Evolutionary conservation across 2,113 vertebrate species (phyloP).

Genomic region (Dasyprocta punctata): DNA sequence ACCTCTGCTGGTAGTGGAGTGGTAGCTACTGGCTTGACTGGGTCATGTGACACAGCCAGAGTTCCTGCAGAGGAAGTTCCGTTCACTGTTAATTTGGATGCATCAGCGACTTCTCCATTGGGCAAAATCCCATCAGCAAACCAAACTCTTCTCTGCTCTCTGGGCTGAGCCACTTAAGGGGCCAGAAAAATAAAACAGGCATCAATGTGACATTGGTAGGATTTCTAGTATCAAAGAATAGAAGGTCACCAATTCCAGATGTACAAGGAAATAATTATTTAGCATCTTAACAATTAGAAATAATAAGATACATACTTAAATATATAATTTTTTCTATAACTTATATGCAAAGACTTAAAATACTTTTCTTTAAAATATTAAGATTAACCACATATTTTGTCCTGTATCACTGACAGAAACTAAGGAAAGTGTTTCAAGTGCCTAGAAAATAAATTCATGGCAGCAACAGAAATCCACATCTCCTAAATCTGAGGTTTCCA

Average conservation of each 20-base stretch:
- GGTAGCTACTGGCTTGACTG: slow-evolving; percentile 89
- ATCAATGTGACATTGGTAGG: slow-evolving; percentile 66
- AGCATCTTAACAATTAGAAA: slow-evolving; percentile 51
- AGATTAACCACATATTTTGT: slow-evolving; percentile 7
- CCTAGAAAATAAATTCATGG: slow-evolving; percentile 56
- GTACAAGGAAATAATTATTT: slow-evolving; percentile 56
- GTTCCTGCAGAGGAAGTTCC: slow-evolving; percentile 89
- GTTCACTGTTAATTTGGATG: slow-evolving; percentile 90
- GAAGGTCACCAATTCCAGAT: slow-evolving; percentile 70
- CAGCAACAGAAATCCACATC: background rate
- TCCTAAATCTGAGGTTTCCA: slow-evolving; percentile 59
- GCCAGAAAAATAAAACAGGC: slow-evolving; percentile 74
- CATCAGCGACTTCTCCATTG: slow-evolving; percentile 95
- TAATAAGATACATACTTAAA: slow-evolving; percentile 57
- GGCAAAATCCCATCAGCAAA: slow-evolving; percentile 97
- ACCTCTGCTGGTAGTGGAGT: slow-evolving; percentile 90
- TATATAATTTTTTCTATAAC: slow-evolving; percentile 19
- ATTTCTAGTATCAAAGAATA: slow-evolving; percentile 63
- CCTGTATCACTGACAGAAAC: slow-evolving; percentile 56
- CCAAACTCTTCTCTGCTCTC: slow-evolving; percentile 98
- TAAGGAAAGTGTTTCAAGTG: slow-evolving; percentile 41
- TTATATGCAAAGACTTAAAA: slow-evolving; percentile 36
- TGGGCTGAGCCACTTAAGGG: slow-evolving; percentile 88
- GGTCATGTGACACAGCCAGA: slow-evolving; percentile 88
- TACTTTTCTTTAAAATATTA: slow-evolving; percentile 47